These are phyloP conservation scores for Paramormyrops hopkinsi DNA, from an alignment of 2,797 vertebrate genomes.

Conservation along the genomic window DNA sequence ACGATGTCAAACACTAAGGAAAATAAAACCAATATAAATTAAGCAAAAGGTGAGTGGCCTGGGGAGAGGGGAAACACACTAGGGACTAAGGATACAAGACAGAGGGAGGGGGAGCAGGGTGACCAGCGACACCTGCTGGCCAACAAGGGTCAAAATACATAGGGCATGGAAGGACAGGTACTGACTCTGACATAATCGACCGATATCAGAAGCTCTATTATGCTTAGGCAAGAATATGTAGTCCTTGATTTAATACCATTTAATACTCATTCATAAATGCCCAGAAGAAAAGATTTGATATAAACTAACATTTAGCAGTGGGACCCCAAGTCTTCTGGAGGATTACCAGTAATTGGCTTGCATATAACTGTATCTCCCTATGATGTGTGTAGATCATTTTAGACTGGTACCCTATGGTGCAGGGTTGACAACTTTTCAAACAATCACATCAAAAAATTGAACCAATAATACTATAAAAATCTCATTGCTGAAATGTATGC, in stretches of 20 bases:
- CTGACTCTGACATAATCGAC: not conserved
- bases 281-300: not conserved
- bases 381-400: not conserved
- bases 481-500: not conserved
- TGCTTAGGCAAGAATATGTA: not conserved
- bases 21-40: not conserved
- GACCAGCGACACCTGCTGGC: not conserved
- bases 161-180: not conserved
- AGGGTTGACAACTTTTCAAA: not conserved
- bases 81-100: not conserved
- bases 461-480: not conserved
- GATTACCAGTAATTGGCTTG: not conserved
- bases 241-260: not conserved
- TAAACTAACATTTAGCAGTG: not conserved
- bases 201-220: not conserved
- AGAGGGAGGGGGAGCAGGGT: not conserved
- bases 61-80: not conserved
- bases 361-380: not conserved
- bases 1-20: not conserved
- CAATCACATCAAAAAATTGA: not conserved
- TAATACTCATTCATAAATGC: not conserved
- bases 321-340: not conserved
- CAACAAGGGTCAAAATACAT: not conserved
- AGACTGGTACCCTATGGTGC: not conserved
- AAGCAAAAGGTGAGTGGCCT: not conserved